A percentile compares a stretch with the other conserved stretches of the same genome.
phyloP scores from a whole-genome alignment of 2,888 invertebrate species.

The Machimus rusticus region DNA sequence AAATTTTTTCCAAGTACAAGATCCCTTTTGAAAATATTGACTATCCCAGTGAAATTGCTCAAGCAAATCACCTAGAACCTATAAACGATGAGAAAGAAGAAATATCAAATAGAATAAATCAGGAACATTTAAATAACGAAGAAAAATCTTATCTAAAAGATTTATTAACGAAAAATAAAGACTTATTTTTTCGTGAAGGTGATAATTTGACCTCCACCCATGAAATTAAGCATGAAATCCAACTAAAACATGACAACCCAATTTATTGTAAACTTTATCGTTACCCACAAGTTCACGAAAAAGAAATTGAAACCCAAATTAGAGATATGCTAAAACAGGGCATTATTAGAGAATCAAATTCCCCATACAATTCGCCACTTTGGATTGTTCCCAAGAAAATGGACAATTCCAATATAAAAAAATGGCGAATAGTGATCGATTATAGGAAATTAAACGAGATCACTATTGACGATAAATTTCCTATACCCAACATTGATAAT shows the following conservation, averaged over 20 bases:
- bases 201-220: too few relatives aligned
- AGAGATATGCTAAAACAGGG: neutral
- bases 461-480: conserved; percentile 8
- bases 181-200: neutral
- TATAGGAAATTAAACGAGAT: neutral
- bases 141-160: neutral
- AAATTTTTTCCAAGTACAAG: conserved; percentile 12
- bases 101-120: conserved; percentile 16
- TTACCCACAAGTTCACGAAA: neutral
- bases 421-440: neutral
- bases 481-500: neutral
- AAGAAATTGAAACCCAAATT: too few relatives aligned
- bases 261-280: conserved; percentile 1
- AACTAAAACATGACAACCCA: neutral
- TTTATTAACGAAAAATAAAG: neutral
- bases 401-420: neutral
- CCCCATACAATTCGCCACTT: neutral
- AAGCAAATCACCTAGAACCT: conserved; percentile 6
- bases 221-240: too few relatives aligned
- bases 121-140: neutral
- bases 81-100: neutral
- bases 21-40: conserved; percentile 13
- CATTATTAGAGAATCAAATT: neutral
- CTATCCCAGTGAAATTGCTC: conserved; percentile 16
- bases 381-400: neutral